Evolutionary conservation across 2,797 vertebrate genomes (phyloP).

Genomic region (Anableps anableps): DNA sequence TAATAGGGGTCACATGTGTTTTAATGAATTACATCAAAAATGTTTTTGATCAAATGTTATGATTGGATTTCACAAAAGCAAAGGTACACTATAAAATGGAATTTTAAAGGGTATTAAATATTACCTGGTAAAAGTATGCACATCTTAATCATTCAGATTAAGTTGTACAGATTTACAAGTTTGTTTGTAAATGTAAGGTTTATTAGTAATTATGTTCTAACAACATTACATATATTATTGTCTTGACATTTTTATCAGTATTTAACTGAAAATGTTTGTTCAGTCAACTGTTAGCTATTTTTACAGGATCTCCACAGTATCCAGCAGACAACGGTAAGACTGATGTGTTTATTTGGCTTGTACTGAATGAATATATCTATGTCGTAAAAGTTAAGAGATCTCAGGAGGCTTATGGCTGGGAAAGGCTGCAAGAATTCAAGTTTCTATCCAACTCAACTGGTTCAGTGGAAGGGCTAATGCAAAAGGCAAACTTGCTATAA

Average conservation of each 20-base stretch:
- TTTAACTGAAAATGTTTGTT: neutral
- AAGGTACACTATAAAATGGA: neutral
- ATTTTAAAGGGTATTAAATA: neutral
- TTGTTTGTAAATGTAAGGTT: neutral
- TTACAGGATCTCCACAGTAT: neutral
- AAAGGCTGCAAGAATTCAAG: neutral
- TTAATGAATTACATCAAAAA: neutral
- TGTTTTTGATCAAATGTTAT: neutral
- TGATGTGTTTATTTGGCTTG: neutral
- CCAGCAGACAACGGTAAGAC: neutral
- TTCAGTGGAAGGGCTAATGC: neutral
- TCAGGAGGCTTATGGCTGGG: neutral
- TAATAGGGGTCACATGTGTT: neutral
- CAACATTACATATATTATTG: neutral
- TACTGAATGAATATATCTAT: neutral
- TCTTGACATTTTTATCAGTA: neutral
- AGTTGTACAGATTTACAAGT: neutral
- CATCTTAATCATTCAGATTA: neutral
- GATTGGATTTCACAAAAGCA: neutral
- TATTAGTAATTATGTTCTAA: neutral
- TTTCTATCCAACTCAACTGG: neutral
- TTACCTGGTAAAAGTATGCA: neutral
- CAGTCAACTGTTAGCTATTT: too few relatives aligned
- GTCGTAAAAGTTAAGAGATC: neutral
- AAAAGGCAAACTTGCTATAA: neutral